Evolutionary conservation across 2,888 invertebrate species (phyloP).

Genomic region (Amiota mariae): DNA sequence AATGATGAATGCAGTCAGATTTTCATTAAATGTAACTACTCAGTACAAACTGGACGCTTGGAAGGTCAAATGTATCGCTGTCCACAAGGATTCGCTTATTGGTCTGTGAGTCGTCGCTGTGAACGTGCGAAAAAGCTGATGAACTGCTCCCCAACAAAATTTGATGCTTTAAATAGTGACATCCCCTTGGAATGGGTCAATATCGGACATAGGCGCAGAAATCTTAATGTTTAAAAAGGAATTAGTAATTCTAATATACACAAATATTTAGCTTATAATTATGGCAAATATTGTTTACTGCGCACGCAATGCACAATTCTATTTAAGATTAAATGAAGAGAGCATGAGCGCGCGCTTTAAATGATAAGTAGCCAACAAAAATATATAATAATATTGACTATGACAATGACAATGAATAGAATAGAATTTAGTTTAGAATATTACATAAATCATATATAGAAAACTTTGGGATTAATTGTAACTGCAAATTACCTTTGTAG

Average conservation of each 20-base stretch:
- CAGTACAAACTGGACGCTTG: slow-evolving; percentile 74
- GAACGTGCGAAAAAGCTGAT: slow-evolving; percentile 79
- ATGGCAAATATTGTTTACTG: slow-evolving; percentile 56
- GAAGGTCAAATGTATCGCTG: slow-evolving; percentile 84
- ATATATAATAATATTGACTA: slow-evolving; percentile 12
- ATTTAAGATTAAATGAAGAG: slow-evolving; percentile 1
- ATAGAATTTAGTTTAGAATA: slow-evolving; percentile 19
- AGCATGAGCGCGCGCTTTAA: slow-evolving; percentile 56
- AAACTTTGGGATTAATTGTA: slow-evolving; percentile 21
- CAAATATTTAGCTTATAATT: neutral
- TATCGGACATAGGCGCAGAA: slow-evolving; percentile 70
- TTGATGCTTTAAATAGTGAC: slow-evolving; percentile 55
- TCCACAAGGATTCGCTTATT: slow-evolving; percentile 84
- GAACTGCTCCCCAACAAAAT: slow-evolving; percentile 74
- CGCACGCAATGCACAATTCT: slow-evolving; percentile 44
- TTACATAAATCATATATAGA: neutral
- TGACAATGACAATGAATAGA: neutral
- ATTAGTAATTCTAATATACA: neutral
- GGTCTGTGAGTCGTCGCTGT: slow-evolving; percentile 85
- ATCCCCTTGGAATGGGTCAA: slow-evolving; percentile 73
- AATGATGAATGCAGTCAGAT: slow-evolving; percentile 80
- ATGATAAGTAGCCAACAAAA: slow-evolving; percentile 52
- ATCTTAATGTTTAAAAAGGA: slow-evolving; percentile 50
- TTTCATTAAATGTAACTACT: slow-evolving; percentile 82
- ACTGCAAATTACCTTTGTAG: neutral